Base-by-base conservation (phyloP, 2,797 vertebrate species). In the Alosa sapidissima region DNA sequence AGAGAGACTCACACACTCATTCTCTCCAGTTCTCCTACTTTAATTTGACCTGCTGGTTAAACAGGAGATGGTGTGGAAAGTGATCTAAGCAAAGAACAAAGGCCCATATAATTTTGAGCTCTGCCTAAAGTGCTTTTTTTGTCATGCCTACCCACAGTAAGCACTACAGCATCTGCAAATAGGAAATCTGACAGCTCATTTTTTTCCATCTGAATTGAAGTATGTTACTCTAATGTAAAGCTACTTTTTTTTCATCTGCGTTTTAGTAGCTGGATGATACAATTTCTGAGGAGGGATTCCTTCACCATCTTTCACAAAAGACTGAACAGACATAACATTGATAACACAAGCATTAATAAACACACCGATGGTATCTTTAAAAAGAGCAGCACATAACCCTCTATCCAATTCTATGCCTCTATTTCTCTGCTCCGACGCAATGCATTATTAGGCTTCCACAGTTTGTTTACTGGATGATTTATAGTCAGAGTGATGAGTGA, bases 41-140 rank as follows among this genome's bases (percentile, higher is more conserved):
- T 89, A 87, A 88, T 88, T 91, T 94, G 91, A 93, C 92, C 92
- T 52, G 81, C 82, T 86, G 87, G 14, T 84, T 85, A 81, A 87
- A 82, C 88, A 84, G 87, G 83, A 41, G 85, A 82, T 84, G 90
- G 90, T 88, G 88, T 87, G 91, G 90, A 89, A 89, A 72, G 89
- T 89, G 88, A 86, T 81, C 82, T 84, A 87, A 91, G 89, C 92
- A 86, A 90, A 92, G 90, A 90, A 90, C 90, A 83, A 86, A 49
- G 81, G 81, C 72, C 19, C 41, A 47, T 78, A 78, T 41, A n/a
- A 47, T 78, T 78, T 78, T 78, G 47, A 78, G 72, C 72, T 78
- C 36, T 78, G 72, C 72, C 72, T 78, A 47, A 78, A 78, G 72
- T 78, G 72, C 72, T 78, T 78, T 72, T 72, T 36, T 19, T 45